Conservation (phyloP, 2,113 vertebrate species). For the Eulemur macaco region DNA sequence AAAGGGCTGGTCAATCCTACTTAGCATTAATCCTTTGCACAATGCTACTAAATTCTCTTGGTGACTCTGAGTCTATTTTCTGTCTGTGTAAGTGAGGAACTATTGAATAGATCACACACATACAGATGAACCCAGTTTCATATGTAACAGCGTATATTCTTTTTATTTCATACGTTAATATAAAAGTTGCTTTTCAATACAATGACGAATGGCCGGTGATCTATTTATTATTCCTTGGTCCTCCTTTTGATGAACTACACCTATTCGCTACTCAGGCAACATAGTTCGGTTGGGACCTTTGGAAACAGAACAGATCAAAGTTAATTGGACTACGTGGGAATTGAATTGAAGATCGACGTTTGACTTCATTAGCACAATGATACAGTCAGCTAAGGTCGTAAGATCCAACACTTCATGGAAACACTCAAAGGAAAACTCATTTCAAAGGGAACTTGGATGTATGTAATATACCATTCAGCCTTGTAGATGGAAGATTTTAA, state of each 20-base stretch:
- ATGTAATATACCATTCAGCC: background rate
- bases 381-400: background rate
- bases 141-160: background rate
- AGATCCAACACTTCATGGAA: constrained; percentile 11
- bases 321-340: constrained; percentile 52
- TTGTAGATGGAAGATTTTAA: background rate
- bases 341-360: constrained; percentile 19
- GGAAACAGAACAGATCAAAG: constrained; percentile 33
- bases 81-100: background rate
- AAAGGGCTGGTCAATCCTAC: background rate
- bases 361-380: constrained; percentile 47
- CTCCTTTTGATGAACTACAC: background rate
- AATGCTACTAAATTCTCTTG: background rate
- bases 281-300: constrained; percentile 12
- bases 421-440: constrained; percentile 12
- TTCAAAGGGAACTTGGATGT: constrained; percentile 22
- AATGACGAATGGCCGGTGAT: background rate
- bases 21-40: background rate
- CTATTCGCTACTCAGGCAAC: background rate
- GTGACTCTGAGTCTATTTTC: background rate
- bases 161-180: background rate
- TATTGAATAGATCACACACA: background rate
- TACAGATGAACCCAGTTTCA: background rate
- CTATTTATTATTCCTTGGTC: background rate
- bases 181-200: constrained; percentile 16